phyloP scores from a whole-genome alignment of 30 jellyfish, hydroid and myxozoan species.

The Nemopilema nomurai region DNA sequence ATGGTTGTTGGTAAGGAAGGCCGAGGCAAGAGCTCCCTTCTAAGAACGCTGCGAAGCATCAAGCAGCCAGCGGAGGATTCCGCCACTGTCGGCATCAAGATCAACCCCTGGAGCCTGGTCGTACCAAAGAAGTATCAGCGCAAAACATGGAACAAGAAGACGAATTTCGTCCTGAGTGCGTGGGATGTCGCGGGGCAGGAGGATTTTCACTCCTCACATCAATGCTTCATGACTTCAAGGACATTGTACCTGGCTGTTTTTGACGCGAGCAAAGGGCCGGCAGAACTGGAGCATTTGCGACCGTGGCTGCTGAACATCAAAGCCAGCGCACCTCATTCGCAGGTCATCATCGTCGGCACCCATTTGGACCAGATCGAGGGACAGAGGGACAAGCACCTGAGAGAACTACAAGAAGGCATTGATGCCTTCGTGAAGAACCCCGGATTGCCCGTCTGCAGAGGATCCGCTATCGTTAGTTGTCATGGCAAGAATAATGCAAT shows the following conservation, averaged over 20 bases:
- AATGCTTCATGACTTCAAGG: constrained; percentile 76
- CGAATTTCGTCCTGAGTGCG: constrained; percentile 59
- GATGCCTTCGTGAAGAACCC: constrained; percentile 68
- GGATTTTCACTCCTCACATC: constrained; percentile 92
- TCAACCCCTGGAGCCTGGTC: constrained; percentile 66
- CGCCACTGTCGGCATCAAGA: constrained; percentile 90
- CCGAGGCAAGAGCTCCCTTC: constrained; percentile 84
- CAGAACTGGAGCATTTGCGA: constrained; percentile 79
- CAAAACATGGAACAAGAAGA: constrained; percentile 39
- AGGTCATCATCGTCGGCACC: constrained; percentile 89
- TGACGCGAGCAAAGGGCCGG: constrained; percentile 82
- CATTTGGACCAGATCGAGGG: constrained; percentile 75
- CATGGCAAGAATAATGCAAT: constrained; percentile 61
- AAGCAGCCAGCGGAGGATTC: constrained; percentile 59
- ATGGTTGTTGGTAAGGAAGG: constrained; percentile 92
- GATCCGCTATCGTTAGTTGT: constrained; percentile 79
- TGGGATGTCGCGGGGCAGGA: constrained; percentile 99
- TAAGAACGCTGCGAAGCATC: constrained; percentile 71
- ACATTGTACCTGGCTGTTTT: constrained; percentile 94
- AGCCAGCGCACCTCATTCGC: constrained; percentile 93
- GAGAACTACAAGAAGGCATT: constrained; percentile 15
- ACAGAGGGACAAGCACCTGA: constrained; percentile 13
- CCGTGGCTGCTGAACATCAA: constrained; percentile 95
- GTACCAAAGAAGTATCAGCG: constrained; percentile 55
- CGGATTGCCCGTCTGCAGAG: constrained; percentile 82